Base-by-base conservation (phyloP, 1,140 invertebrate genomes). In the Drosophila setifemur region DNA sequence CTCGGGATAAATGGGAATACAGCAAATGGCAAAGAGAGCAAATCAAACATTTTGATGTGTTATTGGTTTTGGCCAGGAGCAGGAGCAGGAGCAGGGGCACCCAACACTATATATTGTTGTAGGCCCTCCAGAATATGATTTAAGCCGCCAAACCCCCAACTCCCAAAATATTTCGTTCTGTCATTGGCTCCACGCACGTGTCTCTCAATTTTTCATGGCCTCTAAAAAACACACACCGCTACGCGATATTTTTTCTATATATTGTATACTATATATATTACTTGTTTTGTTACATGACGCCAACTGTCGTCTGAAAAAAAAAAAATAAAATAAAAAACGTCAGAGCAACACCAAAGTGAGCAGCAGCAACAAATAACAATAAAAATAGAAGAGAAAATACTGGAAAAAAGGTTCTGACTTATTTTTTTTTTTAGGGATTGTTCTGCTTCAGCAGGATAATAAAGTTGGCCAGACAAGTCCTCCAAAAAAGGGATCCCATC, bases 121-220 rank as follows among this genome's bases (percentile, higher is more conserved):
- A 26, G 42, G 33, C 1, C 14, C 8, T n/a, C 12, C 3, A 8
- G 9, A 29, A 58, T 47, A 40, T 64, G 19, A 64, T 49, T 39
- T 18, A 29, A 48, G 5, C 44, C 23, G 14, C 4, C 44, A 18
- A 6, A 7, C 23, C 7, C 18, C 16, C 12, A 11, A 19, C 18
- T 8, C 9, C 11, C 6, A 29, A 31, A 63, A 48, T 50, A 33
- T 42, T 72, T 37, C 58, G 43, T 58, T 73, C 52, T 68, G 58
- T 68, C 60, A 64, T 64, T 64, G 43, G 43, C 61, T 81, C 57
- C 69, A 66, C 58, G 74, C 78, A 83, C 78, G 79, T 83, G 79
- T 78, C 73, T 77, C 50, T 53, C 69, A 55, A 77, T 78, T 74
- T 83, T 83, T 78, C 82, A 78, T 48, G 73, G 57, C 52, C 61